Conservation (phyloP, 2,888 invertebrate genomes). For the Coelinius sp. region DNA sequence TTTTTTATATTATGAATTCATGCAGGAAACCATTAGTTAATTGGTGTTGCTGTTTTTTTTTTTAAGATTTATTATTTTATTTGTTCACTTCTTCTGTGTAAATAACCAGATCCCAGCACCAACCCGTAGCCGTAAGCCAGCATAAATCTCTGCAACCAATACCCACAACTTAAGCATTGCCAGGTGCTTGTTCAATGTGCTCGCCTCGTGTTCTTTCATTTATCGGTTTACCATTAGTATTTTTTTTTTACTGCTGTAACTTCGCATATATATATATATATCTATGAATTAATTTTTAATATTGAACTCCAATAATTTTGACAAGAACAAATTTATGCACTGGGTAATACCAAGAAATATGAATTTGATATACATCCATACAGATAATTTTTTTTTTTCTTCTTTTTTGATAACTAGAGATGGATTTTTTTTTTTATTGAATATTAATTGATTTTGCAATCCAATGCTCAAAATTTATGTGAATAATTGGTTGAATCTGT, state of each 20-base stretch:
- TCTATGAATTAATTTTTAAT: not conserved
- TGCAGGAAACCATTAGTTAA: slow-evolving; percentile 69
- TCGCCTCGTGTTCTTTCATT: slow-evolving; percentile 45
- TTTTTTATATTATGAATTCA: slow-evolving; percentile 58
- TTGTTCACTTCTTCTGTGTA: slow-evolving; percentile 39
- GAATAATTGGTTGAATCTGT: slow-evolving; percentile 14
- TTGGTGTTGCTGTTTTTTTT: slow-evolving; percentile 39
- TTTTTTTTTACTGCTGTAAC: not conserved
- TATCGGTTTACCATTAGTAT: not conserved
- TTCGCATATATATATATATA: not conserved
- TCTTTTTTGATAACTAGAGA: slow-evolving; percentile 7
- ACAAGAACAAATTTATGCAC: not conserved
- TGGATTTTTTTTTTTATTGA: not conserved
- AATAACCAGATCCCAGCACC: slow-evolving; percentile 68
- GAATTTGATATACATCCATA: slow-evolving; percentile 21
- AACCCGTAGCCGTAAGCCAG: slow-evolving; percentile 68
- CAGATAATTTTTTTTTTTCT: slow-evolving; percentile 16
- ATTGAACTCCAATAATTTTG: not conserved
- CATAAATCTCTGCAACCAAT: slow-evolving; percentile 64
- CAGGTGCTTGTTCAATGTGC: slow-evolving; percentile 66
- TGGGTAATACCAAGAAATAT: not conserved
- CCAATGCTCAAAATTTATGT: slow-evolving; percentile 1
- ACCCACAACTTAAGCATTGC: slow-evolving; percentile 67
- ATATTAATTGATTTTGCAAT: not conserved
- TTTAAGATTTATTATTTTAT: slow-evolving; percentile 49